Base-by-base conservation (phyloP, 2,888 invertebrate species). In the Drosophila nigricruria region DNA sequence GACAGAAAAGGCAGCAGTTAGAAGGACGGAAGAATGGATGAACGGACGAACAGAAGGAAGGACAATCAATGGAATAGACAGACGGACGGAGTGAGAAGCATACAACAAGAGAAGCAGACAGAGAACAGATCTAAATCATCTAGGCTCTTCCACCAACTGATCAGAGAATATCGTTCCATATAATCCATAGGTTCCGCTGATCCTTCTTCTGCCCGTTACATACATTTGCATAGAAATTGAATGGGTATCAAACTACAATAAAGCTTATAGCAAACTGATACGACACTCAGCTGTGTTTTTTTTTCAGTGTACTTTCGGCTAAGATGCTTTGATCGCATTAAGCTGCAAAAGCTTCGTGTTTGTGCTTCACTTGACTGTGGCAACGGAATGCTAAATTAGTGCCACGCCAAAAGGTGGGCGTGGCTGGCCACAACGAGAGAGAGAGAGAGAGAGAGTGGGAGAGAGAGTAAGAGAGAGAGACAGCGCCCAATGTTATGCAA, bases 371-470 rank as follows among this genome's bases (percentile, higher is more conserved):
- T 80, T 69, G 73, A 69, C 58, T 76, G 52, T 77, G 82, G 77
- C 76, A 56, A 30, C 66, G 73, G 84, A 84, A 84, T 88, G 80
- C 81, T 58, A 88, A 88, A 84, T 84, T 88, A 84, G 86, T 73
- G 70, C 36, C 1, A 10, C 18, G 16, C 56, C 32, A 45, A 20
- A 10, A 10, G 45, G 23, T 36, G 5, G 56, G 42, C 42, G 56
- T 56, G 56, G 54, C 40, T 18, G 40, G 25, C 53, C 1, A 18
- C 43, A 32, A 3, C 16, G 43, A 14, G 23, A 5, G 23, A 14
- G 30, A 25, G 25, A 20, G 3, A 10, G 59, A 12, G 43, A 3
- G 40, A 14, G 30, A 32, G 14, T 0, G 50, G 10, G 2, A 5
- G 10, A 20, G 47, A 0, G 50, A 14, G 25, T 9, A 49, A 10